Base-by-base conservation (phyloP, 2,113 vertebrate genomes). In the Rhabdomys dilectus region DNA sequence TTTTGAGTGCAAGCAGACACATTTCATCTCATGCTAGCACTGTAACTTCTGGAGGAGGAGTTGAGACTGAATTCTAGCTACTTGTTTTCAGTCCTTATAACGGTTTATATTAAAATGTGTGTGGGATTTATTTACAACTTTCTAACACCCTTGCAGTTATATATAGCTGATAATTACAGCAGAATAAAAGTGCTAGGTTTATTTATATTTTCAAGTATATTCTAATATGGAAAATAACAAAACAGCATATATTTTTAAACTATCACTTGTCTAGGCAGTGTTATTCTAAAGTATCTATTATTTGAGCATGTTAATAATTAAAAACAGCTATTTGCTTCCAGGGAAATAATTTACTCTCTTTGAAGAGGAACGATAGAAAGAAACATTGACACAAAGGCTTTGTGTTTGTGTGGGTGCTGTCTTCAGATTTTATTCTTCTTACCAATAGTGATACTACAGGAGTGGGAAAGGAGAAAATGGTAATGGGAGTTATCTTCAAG, bases 281-380 rank as follows among this genome's bases (percentile, higher is more conserved):
- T 42, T 73, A 81, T 42, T 85, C 93, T 94, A 53, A 94, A 92
- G 84, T 45, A 34, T 19, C 66, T 77, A 11, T 86, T 91, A 93
- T 66, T 64, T 96, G 19, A 60, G 5, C 13, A 96, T 62, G 39
- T 94, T 96, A 97, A 93, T 96, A 95, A 88, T 86, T 97, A 75
- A 96, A 96, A 58, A 68, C 8, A 42, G 76, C 72, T 51, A 95
- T 91, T 94, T 96, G 42, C 84, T 93, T 94, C 19, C 17, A 78
- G 15, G 5, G 39, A 19, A 92, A 10, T 93, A 91, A 77, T 42
- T 93, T 80, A 91, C 4, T 92, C 34, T 56, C 13, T 88, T 93
- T 51, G 68, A 77, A 81, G 42, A n/a, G 36, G 15, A 73, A 72
- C 15, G 72, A 77, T 8, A 93, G 64, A 64, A 96, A 89, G 5